These are phyloP conservation scores for Lophura swinhoii DNA, from an alignment of 2,797 vertebrate species.

Conservation along the genomic window DNA sequence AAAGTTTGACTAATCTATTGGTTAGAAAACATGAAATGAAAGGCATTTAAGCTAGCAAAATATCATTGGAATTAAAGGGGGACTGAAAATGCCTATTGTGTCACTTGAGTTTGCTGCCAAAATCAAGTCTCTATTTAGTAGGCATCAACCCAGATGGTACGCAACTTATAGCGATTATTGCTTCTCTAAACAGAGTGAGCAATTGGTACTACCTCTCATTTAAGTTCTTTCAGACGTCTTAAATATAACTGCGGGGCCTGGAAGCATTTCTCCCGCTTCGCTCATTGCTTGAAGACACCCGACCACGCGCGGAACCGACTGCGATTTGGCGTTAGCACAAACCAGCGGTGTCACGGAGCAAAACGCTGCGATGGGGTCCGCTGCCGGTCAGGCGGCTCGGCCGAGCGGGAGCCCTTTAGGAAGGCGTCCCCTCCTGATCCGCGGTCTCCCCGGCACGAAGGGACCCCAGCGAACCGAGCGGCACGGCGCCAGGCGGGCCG, in stretches of 20 bases:
- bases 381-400: background rate
- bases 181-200: background rate
- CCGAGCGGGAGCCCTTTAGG: too few species aligned
- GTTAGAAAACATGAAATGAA: background rate
- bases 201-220: background rate
- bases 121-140: slow-evolving; percentile 35
- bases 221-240: background rate
- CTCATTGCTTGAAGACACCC: background rate
- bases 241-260: background rate
- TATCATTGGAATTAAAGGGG: background rate
- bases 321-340: rapidly evolving
- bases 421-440: too few species aligned
- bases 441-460: too few species aligned
- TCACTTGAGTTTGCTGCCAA: slow-evolving; percentile 30
- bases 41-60: background rate
- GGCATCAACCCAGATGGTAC: background rate
- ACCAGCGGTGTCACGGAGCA: background rate
- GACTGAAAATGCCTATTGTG: background rate
- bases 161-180: background rate
- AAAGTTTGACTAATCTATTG: background rate
- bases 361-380: background rate
- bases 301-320: background rate
- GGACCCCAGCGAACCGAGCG: too few species aligned
- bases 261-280: background rate
- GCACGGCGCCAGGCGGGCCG: too few species aligned